phyloP scores from a whole-genome alignment of 2,888 invertebrate species.

The Ernsta delagoae region DNA sequence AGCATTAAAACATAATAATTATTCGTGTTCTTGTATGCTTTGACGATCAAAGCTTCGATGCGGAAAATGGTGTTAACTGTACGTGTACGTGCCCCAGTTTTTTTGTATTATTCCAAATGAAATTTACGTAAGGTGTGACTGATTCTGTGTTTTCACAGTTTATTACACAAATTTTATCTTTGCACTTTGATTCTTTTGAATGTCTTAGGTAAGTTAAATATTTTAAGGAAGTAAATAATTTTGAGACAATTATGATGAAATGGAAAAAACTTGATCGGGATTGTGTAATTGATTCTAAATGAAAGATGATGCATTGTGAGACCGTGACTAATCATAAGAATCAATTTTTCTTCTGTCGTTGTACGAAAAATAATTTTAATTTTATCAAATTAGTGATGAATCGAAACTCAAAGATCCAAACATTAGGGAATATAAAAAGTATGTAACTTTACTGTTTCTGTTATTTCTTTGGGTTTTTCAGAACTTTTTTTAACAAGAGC shows the following conservation, averaged over 20 bases:
- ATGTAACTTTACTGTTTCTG: too few relatives aligned
- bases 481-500: too few relatives aligned
- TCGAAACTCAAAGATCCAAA: too few relatives aligned
- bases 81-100: not conserved
- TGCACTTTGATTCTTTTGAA: not conserved
- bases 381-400: too few relatives aligned
- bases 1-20: slow-evolving; percentile 35
- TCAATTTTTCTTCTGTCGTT: too few relatives aligned
- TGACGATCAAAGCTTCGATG: slow-evolving; percentile 33
- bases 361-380: too few relatives aligned
- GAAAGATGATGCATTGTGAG: not conserved
- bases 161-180: not conserved
- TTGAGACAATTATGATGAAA: not conserved
- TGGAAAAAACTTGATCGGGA: not conserved
- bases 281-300: not conserved
- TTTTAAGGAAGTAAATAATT: not conserved
- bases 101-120: slow-evolving; percentile 14
- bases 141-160: slow-evolving; percentile 6
- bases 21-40: slow-evolving; percentile 25
- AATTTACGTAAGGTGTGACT: slow-evolving; percentile 17
- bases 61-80: slow-evolving; percentile 26
- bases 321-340: too few relatives aligned
- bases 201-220: not conserved
- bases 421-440: too few relatives aligned
- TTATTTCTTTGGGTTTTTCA: too few relatives aligned